Percentiles rank a stretch among this genome's conserved stretches.
Conservation (phyloP, 1,140 invertebrate species). For the Hyles vespertilio region DNA sequence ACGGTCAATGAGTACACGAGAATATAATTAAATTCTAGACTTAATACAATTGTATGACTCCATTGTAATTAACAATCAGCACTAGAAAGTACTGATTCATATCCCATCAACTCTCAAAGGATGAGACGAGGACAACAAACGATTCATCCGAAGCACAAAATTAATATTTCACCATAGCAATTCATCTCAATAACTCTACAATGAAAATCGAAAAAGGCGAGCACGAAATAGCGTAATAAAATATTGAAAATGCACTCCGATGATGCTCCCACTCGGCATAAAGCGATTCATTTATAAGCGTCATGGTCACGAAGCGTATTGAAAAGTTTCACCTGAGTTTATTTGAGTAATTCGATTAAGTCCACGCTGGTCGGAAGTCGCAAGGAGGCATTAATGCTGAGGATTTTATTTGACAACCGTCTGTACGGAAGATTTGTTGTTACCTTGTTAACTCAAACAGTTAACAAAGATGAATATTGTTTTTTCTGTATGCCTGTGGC, state of each 20-base stretch:
- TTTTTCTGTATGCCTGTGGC: too few species aligned
- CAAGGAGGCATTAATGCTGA: constrained; percentile 35
- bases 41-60: too few species aligned
- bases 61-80: too few species aligned
- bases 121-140: too few species aligned
- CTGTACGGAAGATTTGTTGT: background rate
- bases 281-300: constrained; percentile 55
- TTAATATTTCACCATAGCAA: too few species aligned
- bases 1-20: too few species aligned
- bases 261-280: constrained; percentile 30
- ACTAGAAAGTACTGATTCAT: too few species aligned
- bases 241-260: constrained; percentile 1
- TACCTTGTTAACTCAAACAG: background rate
- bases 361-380: constrained; percentile 41
- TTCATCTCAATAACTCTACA: too few species aligned
- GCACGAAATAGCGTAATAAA: background rate
- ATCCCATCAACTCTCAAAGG: too few species aligned
- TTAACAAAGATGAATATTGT: too few species aligned
- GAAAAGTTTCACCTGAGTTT: constrained; percentile 68
- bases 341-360: constrained; percentile 64
- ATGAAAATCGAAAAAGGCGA: background rate
- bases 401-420: constrained; percentile 28
- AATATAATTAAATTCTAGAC: too few species aligned
- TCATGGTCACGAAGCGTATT: constrained; percentile 72
- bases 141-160: too few species aligned